Base-by-base conservation (phyloP, 2,113 vertebrate genomes). In the Edolisoma coerulescens region DNA sequence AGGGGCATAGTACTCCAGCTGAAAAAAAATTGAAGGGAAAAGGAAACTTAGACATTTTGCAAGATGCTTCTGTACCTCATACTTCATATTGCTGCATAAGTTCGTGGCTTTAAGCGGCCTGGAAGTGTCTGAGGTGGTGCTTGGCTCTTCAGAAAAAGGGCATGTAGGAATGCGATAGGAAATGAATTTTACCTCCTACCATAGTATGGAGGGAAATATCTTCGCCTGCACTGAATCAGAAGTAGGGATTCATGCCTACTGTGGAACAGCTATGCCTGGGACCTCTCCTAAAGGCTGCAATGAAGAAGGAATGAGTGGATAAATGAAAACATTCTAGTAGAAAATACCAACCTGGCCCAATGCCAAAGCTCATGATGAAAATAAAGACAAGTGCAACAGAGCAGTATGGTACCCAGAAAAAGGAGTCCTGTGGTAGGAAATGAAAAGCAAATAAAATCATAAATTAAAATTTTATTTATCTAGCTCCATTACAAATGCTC, bases 371-470 rank as follows among this genome's bases (percentile, higher is more conserved):
- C 89, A 97, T 92, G 90, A 98, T 98, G 84, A 97, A 98, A 67
- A 96, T 35, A 80, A 99, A 99, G 95, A 99, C 94, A 24, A 99
- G 96, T 24, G 77, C 95, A 95, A 98, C 98, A 96, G 98, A 98
- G 96, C 98, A 98, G 88, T 99, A 98, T 9, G 98, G 97, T 94
- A 98, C 93, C 98, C 98, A 99, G 28, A 73, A 95, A 57, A 98
- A 85, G 3, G 78, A 53, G 27, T 74, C 95, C 98, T 99, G 50
- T 12, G 70, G 44, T 74, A 75, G 85, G 84, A 91, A 94, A 64
- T 70, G 10, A 47, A 35, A 65, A 67, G 75, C 37, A 70, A 89
- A 63, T 64, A 89, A 42, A 92, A 61, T 35, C 11, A 76, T 49
- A 74, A 45, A 87, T n/a, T 19, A 39, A 53, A 15, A 44, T 47